A percentile compares a stretch with the other conserved stretches of the same genome.
phyloP scores from a whole-genome alignment of 2,888 invertebrate genomes.

The Oscheius myriophilus region DNA sequence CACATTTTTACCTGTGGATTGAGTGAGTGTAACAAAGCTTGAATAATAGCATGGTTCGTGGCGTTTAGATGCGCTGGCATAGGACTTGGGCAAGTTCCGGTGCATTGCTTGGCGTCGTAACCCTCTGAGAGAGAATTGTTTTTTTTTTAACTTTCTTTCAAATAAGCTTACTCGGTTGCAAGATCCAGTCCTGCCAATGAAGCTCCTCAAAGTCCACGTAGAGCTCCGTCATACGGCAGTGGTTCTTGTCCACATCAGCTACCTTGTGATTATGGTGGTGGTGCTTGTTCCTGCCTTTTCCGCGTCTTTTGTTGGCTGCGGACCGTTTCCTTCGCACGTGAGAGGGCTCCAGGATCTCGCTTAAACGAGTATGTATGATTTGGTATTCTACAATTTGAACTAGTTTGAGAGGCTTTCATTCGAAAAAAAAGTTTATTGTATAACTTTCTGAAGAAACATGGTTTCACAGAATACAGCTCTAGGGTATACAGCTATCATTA shows the following conservation, averaged over 20 bases:
- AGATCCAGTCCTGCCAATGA: conserved; percentile 93
- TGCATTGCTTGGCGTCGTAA: conserved; percentile 90
- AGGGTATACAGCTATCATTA: too few species aligned
- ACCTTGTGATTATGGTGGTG: conserved; percentile 26
- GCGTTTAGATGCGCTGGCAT: conserved; percentile 91
- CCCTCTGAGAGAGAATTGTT: conserved; percentile 56
- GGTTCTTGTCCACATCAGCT: conserved; percentile 39
- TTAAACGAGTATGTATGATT: conserved; percentile 27
- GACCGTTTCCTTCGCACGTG: conserved; percentile 44
- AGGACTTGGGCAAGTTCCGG: conserved; percentile 93
- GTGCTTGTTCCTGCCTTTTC: conserved; percentile 44
- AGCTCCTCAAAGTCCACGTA: conserved; percentile 95
- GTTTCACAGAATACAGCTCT: too few species aligned
- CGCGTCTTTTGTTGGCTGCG: conserved; percentile 29
- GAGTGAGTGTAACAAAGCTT: conserved; percentile 92
- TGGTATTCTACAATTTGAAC: too few species aligned
- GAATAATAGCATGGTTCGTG: conserved; percentile 97
- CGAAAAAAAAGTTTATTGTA: too few species aligned
- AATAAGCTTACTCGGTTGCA: conserved; percentile 64
- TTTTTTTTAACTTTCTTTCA: neutral
- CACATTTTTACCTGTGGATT: conserved; percentile 76
- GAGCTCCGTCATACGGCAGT: conserved; percentile 85
- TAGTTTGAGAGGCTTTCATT: too few species aligned
- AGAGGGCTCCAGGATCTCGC: conserved; percentile 43
- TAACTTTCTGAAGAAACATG: too few species aligned